Evolutionary conservation across 1,140 invertebrate species (phyloP).

Genomic region (Macrostomum lignano): DNA sequence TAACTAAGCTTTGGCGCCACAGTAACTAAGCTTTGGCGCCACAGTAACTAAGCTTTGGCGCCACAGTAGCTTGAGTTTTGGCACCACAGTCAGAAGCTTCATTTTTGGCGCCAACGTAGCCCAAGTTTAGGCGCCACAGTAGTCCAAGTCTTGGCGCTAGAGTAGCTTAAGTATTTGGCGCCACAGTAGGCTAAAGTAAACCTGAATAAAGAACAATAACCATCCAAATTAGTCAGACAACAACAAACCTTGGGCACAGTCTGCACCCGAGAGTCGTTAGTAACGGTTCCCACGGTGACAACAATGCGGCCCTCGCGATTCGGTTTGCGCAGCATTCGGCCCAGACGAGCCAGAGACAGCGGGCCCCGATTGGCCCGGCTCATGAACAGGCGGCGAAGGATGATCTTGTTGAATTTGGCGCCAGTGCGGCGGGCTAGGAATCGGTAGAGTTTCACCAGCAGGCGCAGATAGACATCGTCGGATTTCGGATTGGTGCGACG

Average conservation of each 20-base stretch:
- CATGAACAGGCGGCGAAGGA: conserved; percentile 82
- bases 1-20: too few species aligned
- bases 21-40: too few species aligned
- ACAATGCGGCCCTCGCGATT: conserved; percentile 55
- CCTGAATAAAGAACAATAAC: too few species aligned
- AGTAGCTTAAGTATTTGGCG: too few species aligned
- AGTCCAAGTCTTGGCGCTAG: too few species aligned
- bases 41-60: too few species aligned
- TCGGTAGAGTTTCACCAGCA: conserved; percentile 83
- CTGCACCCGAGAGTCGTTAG: conserved; percentile 71
- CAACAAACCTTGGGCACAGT: conserved; percentile 70
- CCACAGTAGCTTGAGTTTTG: too few species aligned
- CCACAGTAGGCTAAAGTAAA: too few species aligned
- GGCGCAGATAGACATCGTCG: conserved; percentile 77
- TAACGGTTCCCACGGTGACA: conserved; percentile 74
- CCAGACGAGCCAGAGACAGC: conserved; percentile 57
- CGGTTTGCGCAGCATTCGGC: conserved; percentile 47
- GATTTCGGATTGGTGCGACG: conserved; percentile 71
- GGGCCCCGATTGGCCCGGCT: conserved; percentile 72
- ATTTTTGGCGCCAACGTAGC: too few species aligned
- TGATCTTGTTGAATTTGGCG: conserved; percentile 79
- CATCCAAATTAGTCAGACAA: too few species aligned
- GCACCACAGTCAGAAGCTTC: too few species aligned
- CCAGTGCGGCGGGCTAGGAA: conserved; percentile 74
- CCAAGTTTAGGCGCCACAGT: too few species aligned